phyloP scores from a whole-genome alignment of 1,140 invertebrate genomes.

The Trissolcus basalis region DNA sequence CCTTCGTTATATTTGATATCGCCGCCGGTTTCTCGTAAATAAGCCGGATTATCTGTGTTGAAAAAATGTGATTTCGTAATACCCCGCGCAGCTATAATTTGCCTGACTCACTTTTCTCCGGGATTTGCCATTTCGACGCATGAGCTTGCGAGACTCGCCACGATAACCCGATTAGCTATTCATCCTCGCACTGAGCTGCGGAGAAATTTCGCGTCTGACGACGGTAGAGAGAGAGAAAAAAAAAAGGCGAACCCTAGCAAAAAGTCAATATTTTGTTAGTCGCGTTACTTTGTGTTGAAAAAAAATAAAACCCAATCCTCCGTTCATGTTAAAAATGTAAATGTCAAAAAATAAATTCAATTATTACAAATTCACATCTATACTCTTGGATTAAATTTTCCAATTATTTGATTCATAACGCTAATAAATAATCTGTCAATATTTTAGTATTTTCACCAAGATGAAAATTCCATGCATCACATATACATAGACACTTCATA shows the following conservation, averaged over 20 bases:
- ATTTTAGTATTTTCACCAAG: too few relatives aligned
- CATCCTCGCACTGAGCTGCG: slow-evolving; percentile 24
- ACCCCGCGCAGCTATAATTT: slow-evolving; percentile 44
- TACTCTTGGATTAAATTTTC: too few relatives aligned
- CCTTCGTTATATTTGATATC: slow-evolving; percentile 40
- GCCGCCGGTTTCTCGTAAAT: slow-evolving; percentile 30
- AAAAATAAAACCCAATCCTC: too few relatives aligned
- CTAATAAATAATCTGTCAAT: too few relatives aligned
- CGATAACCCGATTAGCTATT: slow-evolving; percentile 60
- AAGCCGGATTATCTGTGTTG: slow-evolving; percentile 54
- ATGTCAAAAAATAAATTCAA: too few relatives aligned
- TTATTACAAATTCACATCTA: too few relatives aligned
- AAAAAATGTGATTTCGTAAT: slow-evolving; percentile 56
- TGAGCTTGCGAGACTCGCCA: slow-evolving; percentile 38
- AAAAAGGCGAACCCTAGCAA: not conserved
- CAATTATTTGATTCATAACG: too few relatives aligned
- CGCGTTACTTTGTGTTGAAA: not conserved
- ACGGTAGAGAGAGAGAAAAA: slow-evolving; percentile 16
- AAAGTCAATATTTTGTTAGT: slow-evolving; percentile 34
- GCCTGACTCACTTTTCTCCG: slow-evolving; percentile 47
- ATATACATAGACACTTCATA: too few relatives aligned
- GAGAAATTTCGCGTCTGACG: slow-evolving; percentile 36
- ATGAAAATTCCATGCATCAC: too few relatives aligned
- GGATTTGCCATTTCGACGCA: slow-evolving; percentile 56
- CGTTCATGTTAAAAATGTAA: slow-evolving; percentile 1